Base-by-base conservation (phyloP, 30 jellyfish, hydroid and myxozoan genomes). In the Catostylus mosaicus region DNA sequence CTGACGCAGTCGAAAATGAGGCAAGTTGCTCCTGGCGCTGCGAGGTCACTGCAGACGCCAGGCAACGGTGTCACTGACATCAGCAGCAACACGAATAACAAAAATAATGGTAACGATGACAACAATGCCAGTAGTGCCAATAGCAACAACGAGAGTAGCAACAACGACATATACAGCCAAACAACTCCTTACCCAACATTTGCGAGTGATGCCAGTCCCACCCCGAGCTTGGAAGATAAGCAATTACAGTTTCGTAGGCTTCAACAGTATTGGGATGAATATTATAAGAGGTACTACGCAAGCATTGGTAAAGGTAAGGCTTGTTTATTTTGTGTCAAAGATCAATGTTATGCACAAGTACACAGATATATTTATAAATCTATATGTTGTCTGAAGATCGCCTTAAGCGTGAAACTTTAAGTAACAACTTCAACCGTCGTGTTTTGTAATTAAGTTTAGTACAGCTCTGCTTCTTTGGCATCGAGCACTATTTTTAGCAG, bases 241-340 rank as follows among this genome's bases (percentile, higher is more conserved):
- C 38, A 30, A 12, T 26, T 46, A 68, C 51, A 84, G 45, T 75
- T 33, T 78, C 59, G 85, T 8, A 72, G 74, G 0, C 71, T 73
- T 24, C 85, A 62, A 66, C 77, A 75, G 50, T 84, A 73, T 83
- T 75, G 88, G 88, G 85, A 84, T 40, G 82, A 70, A 32, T 84
- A 73, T 65, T 73, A 84, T 71, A 75, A 65, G 75, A 66, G 85
- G 16, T 75, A 75, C 69, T 75, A 84, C 88, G 80, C 61, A 35
- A 73, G 88, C 38, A 78, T 84, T 14, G 81, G 90, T 20, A 77
- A 30, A 24, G 78, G 78, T 32, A 50, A 50, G 14, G n/a, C n/a
- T 50, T 50, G 63, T 23, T 5, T 50, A 18, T 50, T 50, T 50
- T 50, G 20, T 50, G n/a, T n/a, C n/a, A n/a, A n/a, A n/a, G n/a